Conservation (phyloP, 2,888 invertebrate species). For the Drosophila dives region DNA sequence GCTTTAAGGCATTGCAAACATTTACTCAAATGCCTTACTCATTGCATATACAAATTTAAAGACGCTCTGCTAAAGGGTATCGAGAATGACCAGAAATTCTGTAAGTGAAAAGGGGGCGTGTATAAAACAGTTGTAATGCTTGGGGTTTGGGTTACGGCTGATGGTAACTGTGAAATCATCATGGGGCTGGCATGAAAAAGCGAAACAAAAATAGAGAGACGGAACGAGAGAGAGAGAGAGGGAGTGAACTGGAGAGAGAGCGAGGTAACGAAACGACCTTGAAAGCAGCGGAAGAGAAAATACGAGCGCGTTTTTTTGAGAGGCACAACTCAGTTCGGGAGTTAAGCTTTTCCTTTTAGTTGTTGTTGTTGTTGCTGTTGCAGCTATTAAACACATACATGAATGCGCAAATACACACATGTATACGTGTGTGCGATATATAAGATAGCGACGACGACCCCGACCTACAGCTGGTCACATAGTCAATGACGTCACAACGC, state of each 20-base stretch:
- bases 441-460: slow-evolving; percentile 54
- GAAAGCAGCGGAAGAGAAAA: slow-evolving; percentile 47
- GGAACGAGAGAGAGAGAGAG: slow-evolving; percentile 1
- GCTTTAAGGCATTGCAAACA: not conserved
- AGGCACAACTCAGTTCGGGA: slow-evolving; percentile 48
- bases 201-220: slow-evolving; percentile 6
- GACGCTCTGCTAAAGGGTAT: not conserved
- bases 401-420: not conserved
- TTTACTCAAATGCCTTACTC: not conserved
- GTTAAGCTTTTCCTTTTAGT: slow-evolving; percentile 22
- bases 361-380: slow-evolving; percentile 2
- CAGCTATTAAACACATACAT: slow-evolving; percentile 36
- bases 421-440: not conserved
- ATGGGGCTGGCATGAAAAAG: slow-evolving; percentile 31
- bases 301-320: slow-evolving; percentile 49
- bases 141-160: slow-evolving; percentile 21
- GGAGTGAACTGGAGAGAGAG: slow-evolving; percentile 6
- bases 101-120: slow-evolving; percentile 57
- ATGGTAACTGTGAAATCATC: slow-evolving; percentile 72
- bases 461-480: slow-evolving; percentile 66
- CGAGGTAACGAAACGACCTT: slow-evolving; percentile 64
- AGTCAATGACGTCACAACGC: slow-evolving; percentile 76
- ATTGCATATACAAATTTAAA: not conserved
- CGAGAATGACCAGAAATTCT: slow-evolving; percentile 1
- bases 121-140: slow-evolving; percentile 19